Evolutionary conservation across 2,888 invertebrate genomes (phyloP), one percentile per base, ranked within the genome.

Genomic region (Altica lythri): DNA sequence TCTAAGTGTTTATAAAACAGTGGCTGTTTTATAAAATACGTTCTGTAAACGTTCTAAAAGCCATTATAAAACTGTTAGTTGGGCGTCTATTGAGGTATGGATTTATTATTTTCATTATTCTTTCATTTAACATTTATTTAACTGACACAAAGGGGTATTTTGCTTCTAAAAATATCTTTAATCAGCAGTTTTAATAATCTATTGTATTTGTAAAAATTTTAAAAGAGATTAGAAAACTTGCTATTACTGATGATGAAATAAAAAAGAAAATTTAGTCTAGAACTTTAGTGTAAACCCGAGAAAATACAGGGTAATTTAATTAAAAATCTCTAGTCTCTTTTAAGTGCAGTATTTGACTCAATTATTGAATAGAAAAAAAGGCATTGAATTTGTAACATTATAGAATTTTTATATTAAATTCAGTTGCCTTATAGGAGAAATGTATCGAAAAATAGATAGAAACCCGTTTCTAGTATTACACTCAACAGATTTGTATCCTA

Each of bases 311-410:
- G 40, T 40, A 40, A 40, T 22, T 40, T 17, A 10, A 17, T 22
- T 22, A 40, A 40, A 38, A 40, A 40, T 40, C 22, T 17, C 40
- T 40, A 40, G 14, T 40, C 40, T 40, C 40, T 40, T 40, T 40
- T 40, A 40, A 22, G 40, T 34, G 14, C 4, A n/a, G 38, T 17
- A 38, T 38, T 18, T 19, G 38, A 9, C 18, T 16, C 16, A 16
- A 16, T 6, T 9, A 10, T 18, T 38, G 9, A 12, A 37, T 37
- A 37, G 16, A 10, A 37, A 8, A 17, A 37, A 37, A 4, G 13
- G 2, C 30, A 34, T 34, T 8, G 9, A 34, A 14, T 13, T 30
- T 12, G 10, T 2, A n/a, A n/a, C n/a, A n/a, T n/a, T n/a, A n/a
- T n/a, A n/a, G n/a, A n/a, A n/a, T n/a, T n/a, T n/a, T n/a, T n/a